A percentile compares a stretch with the other conserved stretches of the same genome.
Conservation (phyloP, 2,113 vertebrate genomes). For the Isichthys henryi region DNA sequence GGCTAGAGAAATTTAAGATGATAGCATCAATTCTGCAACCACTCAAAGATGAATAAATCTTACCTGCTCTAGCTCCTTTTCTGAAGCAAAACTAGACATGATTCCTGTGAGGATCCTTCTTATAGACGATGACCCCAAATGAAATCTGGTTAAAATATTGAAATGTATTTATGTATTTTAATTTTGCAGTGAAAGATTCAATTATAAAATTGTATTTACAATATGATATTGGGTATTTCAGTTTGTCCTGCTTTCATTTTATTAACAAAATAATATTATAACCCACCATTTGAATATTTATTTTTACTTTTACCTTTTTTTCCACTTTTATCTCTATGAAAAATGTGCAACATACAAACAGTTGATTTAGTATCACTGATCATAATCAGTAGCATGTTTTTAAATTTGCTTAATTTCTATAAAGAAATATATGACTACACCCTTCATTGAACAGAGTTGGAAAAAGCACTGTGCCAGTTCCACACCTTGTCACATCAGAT, state of each 20-base stretch:
- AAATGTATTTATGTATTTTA: neutral
- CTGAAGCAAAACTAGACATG: constrained; percentile 38
- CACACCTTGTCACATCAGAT: neutral
- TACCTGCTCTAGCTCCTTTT: constrained; percentile 34
- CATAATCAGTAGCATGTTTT: neutral
- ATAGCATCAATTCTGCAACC: neutral
- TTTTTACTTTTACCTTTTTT: no score
- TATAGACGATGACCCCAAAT: constrained; percentile 34
- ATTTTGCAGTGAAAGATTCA: neutral
- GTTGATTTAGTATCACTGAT: neutral
- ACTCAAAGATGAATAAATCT: neutral
- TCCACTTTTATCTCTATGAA: neutral
- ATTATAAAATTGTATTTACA: neutral
- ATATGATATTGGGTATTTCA: neutral
- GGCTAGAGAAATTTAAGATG: neutral
- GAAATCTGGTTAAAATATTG: constrained; percentile 29
- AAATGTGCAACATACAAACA: neutral
- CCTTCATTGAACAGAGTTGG: neutral
- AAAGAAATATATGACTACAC: neutral
- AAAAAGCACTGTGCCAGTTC: neutral
- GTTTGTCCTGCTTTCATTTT: neutral
- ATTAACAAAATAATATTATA: neutral
- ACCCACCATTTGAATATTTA: neutral
- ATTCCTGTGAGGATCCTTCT: constrained; percentile 23
- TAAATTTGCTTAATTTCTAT: neutral